Evolutionary conservation across 35 echinoderm and acorn worm genomes (phyloP).

Genomic region (Patiria miniata): DNA sequence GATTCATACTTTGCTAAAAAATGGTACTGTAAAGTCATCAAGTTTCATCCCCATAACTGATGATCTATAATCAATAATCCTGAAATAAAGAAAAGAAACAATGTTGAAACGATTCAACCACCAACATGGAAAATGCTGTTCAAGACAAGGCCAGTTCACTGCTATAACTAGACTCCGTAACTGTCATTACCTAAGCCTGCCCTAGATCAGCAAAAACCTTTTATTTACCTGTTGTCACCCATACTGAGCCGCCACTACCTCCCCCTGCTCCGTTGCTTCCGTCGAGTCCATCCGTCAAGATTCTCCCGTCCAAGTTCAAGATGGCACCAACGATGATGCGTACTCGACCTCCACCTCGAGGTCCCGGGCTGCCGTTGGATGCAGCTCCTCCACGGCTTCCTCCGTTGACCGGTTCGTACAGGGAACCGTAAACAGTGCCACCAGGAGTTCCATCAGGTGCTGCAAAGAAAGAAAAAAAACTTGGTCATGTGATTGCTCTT

Average conservation of each 20-base stretch:
- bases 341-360: constrained; percentile 77
- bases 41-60: no score
- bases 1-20: no score
- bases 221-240: constrained; percentile 83
- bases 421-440: constrained; percentile 62
- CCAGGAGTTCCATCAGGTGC: constrained; percentile 31
- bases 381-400: constrained; percentile 61
- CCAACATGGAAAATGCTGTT: no score
- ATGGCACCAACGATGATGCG: constrained; percentile 67
- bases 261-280: constrained; percentile 54
- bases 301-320: constrained; percentile 76
- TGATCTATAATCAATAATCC: no score
- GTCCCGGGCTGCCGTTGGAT: constrained; percentile 39
- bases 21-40: no score
- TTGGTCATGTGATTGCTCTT: not conserved
- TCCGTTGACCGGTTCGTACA: constrained; percentile 58
- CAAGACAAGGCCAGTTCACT: no score
- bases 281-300: constrained; percentile 60
- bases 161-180: no score
- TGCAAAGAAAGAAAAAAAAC: not conserved
- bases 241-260: constrained; percentile 77
- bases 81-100: no score
- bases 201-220: no score
- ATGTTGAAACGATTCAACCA: no score
- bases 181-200: no score